Base-by-base conservation (phyloP, 1,140 invertebrate genomes). In the Neodiprion lecontei region DNA sequence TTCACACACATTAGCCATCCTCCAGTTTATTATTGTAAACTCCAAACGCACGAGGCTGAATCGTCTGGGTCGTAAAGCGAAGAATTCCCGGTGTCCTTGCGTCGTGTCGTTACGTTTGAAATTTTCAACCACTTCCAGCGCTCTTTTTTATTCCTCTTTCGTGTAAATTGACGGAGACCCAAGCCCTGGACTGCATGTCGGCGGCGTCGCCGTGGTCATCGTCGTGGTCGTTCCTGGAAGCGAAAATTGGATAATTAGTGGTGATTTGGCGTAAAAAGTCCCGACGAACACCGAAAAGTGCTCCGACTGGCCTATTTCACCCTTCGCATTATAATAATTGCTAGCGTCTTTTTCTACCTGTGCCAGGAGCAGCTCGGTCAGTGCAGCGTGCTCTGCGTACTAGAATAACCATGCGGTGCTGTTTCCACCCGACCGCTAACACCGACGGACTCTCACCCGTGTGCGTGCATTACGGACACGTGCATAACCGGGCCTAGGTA, bases 251-350 rank as follows among this genome's bases (percentile, higher is more conserved):
- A 61, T 61, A 61, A 61, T 61, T 61, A 61, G 53, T 61, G 53
- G 53, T 61, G 53, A 61, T 61, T 61, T 61, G 53, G 53, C 53
- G 53, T 61, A 61, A 61, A 61, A 61, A 61, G 53, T 61, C 53
- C 53, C 53, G 53, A 61, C 53, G 53, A 61, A 61, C 53, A 61
- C 53, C 53, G 53, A 61, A 61, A 61, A 61, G 53, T 61, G 53
- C 53, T 61, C 53, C 53, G 53, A 61, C 53, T 61, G 53, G 53
- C 53, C 53, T 61, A 61, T 61, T 61, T 61, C 53, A 61, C 53
- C 53, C 53, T 61, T 61, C 53, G n/a, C 53, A 61, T 61, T 61
- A 61, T 61, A 61, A 61, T 61, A 61, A 61, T 61, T 61, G 53
- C 53, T 61, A 61, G 53, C 53, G 53, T 61, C 53, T 61, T 61